A percentile compares a stretch with the other conserved stretches of the same genome.
phyloP scores from a whole-genome alignment of 2,888 invertebrate genomes.

The Coenonympha arcania region DNA sequence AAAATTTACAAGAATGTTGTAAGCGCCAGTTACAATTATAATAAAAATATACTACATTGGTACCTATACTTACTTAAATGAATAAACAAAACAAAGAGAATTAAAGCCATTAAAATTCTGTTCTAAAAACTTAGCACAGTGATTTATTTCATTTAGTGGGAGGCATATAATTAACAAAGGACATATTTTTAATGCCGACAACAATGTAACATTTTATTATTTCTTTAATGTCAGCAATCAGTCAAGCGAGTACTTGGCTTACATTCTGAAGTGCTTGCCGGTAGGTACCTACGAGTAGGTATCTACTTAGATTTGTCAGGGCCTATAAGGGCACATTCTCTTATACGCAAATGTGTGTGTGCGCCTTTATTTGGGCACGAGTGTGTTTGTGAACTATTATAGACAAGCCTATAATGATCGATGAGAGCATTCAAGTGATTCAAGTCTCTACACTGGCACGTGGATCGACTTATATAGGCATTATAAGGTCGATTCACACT shows the following conservation, averaged over 20 bases:
- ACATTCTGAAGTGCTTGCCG: conserved; percentile 17
- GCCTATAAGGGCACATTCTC: conserved; percentile 20
- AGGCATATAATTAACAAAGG: background rate
- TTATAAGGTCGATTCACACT: conserved; percentile 24
- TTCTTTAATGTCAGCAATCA: conserved; percentile 36
- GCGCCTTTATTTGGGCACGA: conserved; percentile 8
- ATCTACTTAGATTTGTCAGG: conserved; percentile 15
- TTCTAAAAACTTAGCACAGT: background rate
- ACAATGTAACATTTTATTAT: conserved; percentile 25
- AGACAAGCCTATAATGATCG: conserved; percentile 24
- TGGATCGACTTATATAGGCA: conserved; percentile 47
- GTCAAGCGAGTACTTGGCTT: conserved; percentile 25
- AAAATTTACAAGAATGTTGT: too few species aligned
- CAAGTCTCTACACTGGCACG: too few species aligned
- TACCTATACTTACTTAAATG: background rate
- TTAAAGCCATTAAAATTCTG: background rate
- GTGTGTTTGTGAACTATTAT: conserved; percentile 26
- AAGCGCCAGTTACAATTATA: too few species aligned
- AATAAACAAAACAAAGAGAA: background rate
- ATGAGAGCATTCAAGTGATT: too few species aligned
- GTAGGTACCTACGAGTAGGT: background rate
- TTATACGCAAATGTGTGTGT: conserved; percentile 11
- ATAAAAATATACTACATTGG: too few species aligned
- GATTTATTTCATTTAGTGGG: background rate
- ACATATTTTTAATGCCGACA: conserved; percentile 1